Conservation (phyloP, 1,140 invertebrate genomes). For the Trigoniulus corallinus region DNA sequence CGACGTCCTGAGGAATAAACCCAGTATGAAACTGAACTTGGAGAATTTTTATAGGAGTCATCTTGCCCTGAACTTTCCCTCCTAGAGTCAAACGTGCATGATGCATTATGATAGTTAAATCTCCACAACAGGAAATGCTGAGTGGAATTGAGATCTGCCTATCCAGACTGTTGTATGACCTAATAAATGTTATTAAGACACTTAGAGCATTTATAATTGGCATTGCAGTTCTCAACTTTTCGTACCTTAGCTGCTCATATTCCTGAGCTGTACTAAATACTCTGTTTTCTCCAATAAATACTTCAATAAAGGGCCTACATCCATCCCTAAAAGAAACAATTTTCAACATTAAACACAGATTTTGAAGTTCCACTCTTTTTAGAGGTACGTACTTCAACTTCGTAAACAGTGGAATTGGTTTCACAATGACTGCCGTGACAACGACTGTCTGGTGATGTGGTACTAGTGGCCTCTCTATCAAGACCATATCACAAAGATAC, state of each 20-base stretch:
- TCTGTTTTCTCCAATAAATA: conserved; percentile 72
- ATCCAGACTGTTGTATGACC: conserved; percentile 1
- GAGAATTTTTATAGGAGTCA: conserved; percentile 72
- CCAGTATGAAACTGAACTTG: conserved; percentile 78
- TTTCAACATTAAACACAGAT: not conserved
- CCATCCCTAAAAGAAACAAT: conserved; percentile 48
- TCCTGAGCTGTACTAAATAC: conserved; percentile 65
- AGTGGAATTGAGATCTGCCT: conserved; percentile 20
- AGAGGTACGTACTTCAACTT: conserved; percentile 46
- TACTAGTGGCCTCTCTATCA: conserved; percentile 26
- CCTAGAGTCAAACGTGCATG: conserved; percentile 74
- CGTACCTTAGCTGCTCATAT: conserved; percentile 75
- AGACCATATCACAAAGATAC: conserved; percentile 56
- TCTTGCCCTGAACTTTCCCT: conserved; percentile 53
- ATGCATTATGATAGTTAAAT: conserved; percentile 61
- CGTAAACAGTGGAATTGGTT: conserved; percentile 80
- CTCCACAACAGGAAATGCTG: conserved; percentile 53
- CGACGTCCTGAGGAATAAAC: conserved; percentile 55
- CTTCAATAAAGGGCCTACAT: conserved; percentile 79
- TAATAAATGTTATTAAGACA: not conserved
- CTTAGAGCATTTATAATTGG: conserved; percentile 30
- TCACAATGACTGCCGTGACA: conserved; percentile 54
- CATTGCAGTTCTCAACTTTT: conserved; percentile 25
- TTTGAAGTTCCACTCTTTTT: not conserved
- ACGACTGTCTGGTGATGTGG: conserved; percentile 62